Conservation (phyloP, 2,797 vertebrate species). For the Staurois parvus region DNA sequence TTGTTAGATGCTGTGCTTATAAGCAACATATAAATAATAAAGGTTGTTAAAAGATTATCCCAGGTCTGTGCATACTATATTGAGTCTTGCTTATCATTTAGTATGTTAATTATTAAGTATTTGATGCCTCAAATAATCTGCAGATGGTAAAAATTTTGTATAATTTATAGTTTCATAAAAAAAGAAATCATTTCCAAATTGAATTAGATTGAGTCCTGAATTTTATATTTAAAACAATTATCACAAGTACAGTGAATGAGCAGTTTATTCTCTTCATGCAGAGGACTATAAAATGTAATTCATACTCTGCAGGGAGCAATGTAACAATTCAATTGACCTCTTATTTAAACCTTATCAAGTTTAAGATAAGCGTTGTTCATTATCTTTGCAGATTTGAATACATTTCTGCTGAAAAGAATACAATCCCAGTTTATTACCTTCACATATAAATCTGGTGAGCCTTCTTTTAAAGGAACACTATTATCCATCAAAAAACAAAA, state of each 20-base stretch:
- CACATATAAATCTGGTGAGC: background rate
- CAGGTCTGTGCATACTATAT: too few species aligned
- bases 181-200: background rate
- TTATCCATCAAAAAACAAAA: too few species aligned
- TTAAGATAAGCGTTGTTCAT: slow-evolving; percentile 35
- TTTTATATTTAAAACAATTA: background rate
- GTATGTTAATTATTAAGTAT: too few species aligned
- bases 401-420: background rate
- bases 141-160: too few species aligned
- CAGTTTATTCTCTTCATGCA: slow-evolving; percentile 5
- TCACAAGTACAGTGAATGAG: background rate
- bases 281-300: slow-evolving; percentile 1
- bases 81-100: too few species aligned
- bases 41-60: too few species aligned
- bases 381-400: slow-evolving; percentile 24
- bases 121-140: too few species aligned
- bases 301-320: slow-evolving; percentile 16
- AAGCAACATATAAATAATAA: too few species aligned
- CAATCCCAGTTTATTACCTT: slow-evolving; percentile 2
- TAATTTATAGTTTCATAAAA: too few species aligned
- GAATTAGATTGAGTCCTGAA: background rate
- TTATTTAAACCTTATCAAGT: slow-evolving; percentile 25
- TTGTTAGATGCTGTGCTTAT: too few species aligned
- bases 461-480: background rate
- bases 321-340: slow-evolving; percentile 34